Percentiles rank a stretch among this genome's conserved stretches.
Conservation (phyloP, 2,113 vertebrate species). For the Nematolebias whitei region DNA sequence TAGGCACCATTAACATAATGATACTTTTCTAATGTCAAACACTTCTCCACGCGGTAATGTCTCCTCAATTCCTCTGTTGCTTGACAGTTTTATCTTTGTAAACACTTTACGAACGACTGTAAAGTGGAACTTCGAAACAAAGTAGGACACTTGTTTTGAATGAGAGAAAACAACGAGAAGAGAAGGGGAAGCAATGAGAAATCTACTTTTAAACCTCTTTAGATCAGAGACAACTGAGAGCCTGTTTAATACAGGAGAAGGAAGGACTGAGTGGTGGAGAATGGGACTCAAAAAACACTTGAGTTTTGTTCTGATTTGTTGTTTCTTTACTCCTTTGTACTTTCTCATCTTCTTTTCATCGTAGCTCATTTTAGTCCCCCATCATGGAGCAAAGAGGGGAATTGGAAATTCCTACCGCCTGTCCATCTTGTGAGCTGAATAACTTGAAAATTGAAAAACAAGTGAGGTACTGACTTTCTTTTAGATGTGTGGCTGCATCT, state of each 20-base stretch:
- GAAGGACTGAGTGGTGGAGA: slow-evolving; percentile 35
- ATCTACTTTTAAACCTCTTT: slow-evolving; percentile 45
- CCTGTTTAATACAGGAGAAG: slow-evolving; percentile 51
- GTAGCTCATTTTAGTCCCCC: too few species aligned
- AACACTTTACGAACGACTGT: not conserved
- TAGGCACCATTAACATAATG: not conserved
- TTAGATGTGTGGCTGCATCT: too few species aligned
- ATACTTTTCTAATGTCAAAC: slow-evolving; percentile 15
- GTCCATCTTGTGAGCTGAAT: too few species aligned
- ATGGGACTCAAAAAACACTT: slow-evolving; percentile 31
- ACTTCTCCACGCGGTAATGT: not conserved
- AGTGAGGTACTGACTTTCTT: too few species aligned
- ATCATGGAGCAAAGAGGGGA: too few species aligned
- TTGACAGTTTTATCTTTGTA: slow-evolving; percentile 20
- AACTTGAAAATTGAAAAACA: too few species aligned
- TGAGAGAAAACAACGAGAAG: slow-evolving; percentile 8
- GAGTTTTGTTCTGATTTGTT: slow-evolving; percentile 51
- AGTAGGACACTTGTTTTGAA: slow-evolving; percentile 1
- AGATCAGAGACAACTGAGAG: slow-evolving; percentile 55
- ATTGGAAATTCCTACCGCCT: too few species aligned
- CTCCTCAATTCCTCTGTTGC: slow-evolving; percentile 8
- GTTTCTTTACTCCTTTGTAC: slow-evolving; percentile 12
- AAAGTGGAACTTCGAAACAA: slow-evolving; percentile 17
- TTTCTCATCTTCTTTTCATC: not conserved
- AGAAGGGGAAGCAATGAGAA: slow-evolving; percentile 25